These are phyloP conservation scores for Meiosimyza platycephala DNA, from an alignment of 2,888 invertebrate species.

Conservation along the genomic window DNA sequence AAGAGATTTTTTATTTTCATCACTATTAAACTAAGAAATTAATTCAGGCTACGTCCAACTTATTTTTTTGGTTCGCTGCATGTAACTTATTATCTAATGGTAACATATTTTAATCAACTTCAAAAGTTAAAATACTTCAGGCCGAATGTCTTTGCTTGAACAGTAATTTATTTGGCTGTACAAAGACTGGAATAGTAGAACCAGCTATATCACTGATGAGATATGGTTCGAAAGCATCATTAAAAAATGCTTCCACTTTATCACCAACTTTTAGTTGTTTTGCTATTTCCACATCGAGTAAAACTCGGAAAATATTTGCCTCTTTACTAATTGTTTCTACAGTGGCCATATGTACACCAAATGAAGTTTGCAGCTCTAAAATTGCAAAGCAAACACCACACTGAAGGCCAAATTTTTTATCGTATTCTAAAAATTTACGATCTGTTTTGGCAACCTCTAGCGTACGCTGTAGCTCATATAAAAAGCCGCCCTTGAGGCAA, in stretches of 20 bases:
- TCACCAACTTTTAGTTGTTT: constrained; percentile 36
- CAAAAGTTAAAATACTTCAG: too few relatives aligned
- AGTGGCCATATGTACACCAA: constrained; percentile 43
- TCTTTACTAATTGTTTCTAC: constrained; percentile 30
- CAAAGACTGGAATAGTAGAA: constrained; percentile 25
- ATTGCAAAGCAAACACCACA: constrained; percentile 37
- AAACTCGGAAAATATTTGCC: constrained; percentile 19
- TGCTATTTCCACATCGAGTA: constrained; percentile 38
- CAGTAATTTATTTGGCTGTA: constrained; percentile 46
- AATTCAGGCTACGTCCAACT: too few relatives aligned
- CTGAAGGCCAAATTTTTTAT: constrained; percentile 43
- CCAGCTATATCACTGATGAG: constrained; percentile 14
- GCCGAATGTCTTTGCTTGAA: constrained; percentile 21
- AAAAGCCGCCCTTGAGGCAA: constrained; percentile 42
- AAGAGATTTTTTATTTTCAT: too few relatives aligned
- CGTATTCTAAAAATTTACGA: constrained; percentile 44
- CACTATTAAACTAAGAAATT: too few relatives aligned
- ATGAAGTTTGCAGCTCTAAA: constrained; percentile 35
- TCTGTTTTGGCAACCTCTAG: constrained; percentile 37
- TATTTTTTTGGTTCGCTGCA: too few relatives aligned
- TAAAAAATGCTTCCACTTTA: constrained; percentile 47
- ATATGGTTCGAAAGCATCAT: constrained; percentile 35
- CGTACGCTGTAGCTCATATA: constrained; percentile 37
- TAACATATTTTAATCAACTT: too few relatives aligned
- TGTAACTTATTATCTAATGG: too few relatives aligned